Base-by-base conservation (phyloP, 1,140 invertebrate species). In the Zaprionus vittiger region DNA sequence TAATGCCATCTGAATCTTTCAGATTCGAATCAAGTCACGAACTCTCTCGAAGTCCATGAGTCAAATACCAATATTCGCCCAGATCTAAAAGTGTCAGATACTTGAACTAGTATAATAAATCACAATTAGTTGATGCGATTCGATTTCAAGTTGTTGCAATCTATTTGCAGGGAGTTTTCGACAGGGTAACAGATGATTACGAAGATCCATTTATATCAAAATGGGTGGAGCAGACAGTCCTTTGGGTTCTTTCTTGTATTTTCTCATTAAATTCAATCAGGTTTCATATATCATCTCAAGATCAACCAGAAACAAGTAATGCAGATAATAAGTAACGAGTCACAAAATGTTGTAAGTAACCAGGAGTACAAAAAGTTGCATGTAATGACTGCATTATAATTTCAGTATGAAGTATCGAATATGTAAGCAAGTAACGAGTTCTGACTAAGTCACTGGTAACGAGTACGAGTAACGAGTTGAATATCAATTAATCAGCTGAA, bases 21-120 rank as follows among this genome's bases (percentile, higher is more conserved):
- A n/a, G 41, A 34, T 31, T 49, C 31, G 67, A 61, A 62, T 62
- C 60, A 63, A 75, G 67, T 75, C 73, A 71, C 73, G 73, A 75
- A 59, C 24, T 66, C 63, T 65, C 20, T 52, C 20, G 47, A 22
- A 52, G 11, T 20, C n/a, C 60, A 62, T 70, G 73, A 70, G 14
- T 74, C 72, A 74, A 74, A 62, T 26, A 1, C 7, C 26, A 28
- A 28, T 37, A 49, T n/a, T 4, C 20, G 24, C 31, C 22, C n/a
- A 31, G 44, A 63, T 49, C 62, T 55, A 31, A 61, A 69, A 37
- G 28, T 61, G 47, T 62, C 67, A 62, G 47, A 41, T n/a, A n/a
- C 22, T 24, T 28, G 15, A 60, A 24, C 28, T 59, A 47, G 31
- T 31, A 34, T 11, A 34, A 41, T 60, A 34, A 60, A 20, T 52